These are phyloP conservation scores for Cyclopterus lumpus DNA, from an alignment of 2,797 vertebrate genomes.

Conservation along the genomic window DNA sequence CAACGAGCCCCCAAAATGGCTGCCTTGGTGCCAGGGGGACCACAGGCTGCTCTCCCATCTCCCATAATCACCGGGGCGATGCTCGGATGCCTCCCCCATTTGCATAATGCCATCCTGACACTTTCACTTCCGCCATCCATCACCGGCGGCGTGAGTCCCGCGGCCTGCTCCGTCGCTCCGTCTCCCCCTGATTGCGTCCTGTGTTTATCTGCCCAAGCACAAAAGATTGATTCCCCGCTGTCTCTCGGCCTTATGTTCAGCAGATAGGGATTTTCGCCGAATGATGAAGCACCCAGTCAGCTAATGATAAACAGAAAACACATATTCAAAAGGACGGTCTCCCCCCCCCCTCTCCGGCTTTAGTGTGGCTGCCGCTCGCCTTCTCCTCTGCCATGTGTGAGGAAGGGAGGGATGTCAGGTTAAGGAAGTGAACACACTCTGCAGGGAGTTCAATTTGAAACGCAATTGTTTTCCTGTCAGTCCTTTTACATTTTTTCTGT, in stretches of 20 bases:
- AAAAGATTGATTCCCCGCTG: conserved; percentile 92
- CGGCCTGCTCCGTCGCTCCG: conserved; percentile 88
- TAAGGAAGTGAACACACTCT: conserved; percentile 89
- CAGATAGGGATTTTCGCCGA: conserved; percentile 89
- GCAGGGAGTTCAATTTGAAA: conserved; percentile 89
- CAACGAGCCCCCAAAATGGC: conserved; percentile 88
- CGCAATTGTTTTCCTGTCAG: conserved; percentile 89
- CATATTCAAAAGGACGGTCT: conserved; percentile 88
- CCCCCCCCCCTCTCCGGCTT: conserved; percentile 68
- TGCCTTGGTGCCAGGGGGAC: conserved; percentile 95
- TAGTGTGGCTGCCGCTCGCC: conserved; percentile 74
- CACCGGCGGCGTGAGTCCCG: conserved; percentile 86
- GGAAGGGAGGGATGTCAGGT: conserved; percentile 86
- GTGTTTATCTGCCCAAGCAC: conserved; percentile 90
- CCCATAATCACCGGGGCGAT: conserved; percentile 96
- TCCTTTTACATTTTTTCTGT: conserved; percentile 85
- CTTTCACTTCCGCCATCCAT: conserved; percentile 96
- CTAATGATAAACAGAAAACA: conserved; percentile 90
- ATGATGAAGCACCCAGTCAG: conserved; percentile 86
- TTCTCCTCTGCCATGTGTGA: conserved; percentile 80
- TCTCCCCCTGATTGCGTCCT: conserved; percentile 87
- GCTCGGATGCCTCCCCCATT: conserved; percentile 94
- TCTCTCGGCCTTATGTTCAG: conserved; percentile 90
- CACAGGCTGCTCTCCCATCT: conserved; percentile 90
- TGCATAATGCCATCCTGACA: conserved; percentile 98